These are phyloP conservation scores for Myoxocephalus aenaeus DNA, from an alignment of 2,797 vertebrate genomes.

Conservation along the genomic window DNA sequence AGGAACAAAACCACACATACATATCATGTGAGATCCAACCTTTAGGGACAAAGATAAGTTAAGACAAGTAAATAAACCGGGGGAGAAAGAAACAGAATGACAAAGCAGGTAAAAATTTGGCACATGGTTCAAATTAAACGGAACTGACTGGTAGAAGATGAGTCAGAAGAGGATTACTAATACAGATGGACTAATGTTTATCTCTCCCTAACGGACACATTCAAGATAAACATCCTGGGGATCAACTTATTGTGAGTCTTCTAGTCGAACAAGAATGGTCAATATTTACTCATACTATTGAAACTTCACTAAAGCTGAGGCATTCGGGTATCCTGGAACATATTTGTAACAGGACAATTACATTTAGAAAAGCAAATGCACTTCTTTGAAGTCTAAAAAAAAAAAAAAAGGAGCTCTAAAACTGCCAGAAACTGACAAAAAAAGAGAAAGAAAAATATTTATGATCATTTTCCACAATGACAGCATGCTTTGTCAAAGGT, in stretches of 20 bases:
- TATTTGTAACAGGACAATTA: slow-evolving; percentile 9
- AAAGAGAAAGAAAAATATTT: neutral
- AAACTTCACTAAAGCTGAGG: neutral
- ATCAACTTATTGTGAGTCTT: neutral
- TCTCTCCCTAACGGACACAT: neutral
- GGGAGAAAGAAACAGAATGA: neutral
- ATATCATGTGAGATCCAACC: neutral
- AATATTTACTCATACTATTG: slow-evolving; percentile 20
- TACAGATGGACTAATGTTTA: neutral
- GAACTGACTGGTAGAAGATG: neutral
- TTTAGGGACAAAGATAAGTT: slow-evolving; percentile 7
- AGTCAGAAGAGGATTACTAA: neutral
- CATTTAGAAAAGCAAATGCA: slow-evolving; percentile 7
- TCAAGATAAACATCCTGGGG: slow-evolving; percentile 21
- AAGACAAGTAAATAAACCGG: neutral
- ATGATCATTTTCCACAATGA: neutral
- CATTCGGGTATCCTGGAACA: neutral
- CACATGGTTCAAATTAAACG: neutral
- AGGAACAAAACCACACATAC: neutral
- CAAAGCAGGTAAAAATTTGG: neutral
- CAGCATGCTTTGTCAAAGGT: neutral
- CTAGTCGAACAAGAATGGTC: slow-evolving; percentile 12
- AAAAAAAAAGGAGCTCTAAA: neutral
- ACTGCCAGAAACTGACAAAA: neutral
- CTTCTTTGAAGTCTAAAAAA: neutral